Evolutionary conservation across 2,113 vertebrate genomes (phyloP).

Genomic region (Crotophaga sulcirostris): DNA sequence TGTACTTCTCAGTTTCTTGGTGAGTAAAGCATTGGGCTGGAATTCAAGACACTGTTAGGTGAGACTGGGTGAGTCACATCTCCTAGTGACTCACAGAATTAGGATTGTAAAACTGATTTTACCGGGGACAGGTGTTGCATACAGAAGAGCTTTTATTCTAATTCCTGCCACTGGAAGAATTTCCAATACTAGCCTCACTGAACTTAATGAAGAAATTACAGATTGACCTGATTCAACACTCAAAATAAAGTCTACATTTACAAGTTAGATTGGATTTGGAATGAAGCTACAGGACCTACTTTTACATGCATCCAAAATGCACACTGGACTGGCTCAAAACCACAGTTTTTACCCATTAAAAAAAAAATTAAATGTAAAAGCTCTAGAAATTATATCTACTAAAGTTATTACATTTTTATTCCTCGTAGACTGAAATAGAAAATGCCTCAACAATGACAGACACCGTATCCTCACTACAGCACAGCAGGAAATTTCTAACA

Average conservation of each 20-base stretch:
- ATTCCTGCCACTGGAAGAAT: not conserved
- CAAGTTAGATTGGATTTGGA: not conserved
- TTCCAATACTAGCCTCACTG: not conserved
- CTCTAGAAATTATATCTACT: not conserved
- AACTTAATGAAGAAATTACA: not conserved
- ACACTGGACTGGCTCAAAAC: not conserved
- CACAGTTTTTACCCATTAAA: rapidly evolving
- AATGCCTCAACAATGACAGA: not conserved
- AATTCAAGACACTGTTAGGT: not conserved
- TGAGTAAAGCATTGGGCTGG: not conserved
- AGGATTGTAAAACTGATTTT: not conserved
- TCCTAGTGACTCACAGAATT: slow-evolving; percentile 38
- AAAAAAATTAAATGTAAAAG: not conserved
- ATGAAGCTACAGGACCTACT: not conserved
- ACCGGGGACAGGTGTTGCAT: not conserved
- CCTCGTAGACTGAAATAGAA: not conserved
- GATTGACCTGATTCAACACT: not conserved
- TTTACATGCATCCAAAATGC: not conserved
- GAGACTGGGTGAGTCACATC: not conserved
- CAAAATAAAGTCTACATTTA: not conserved
- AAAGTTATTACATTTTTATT: not conserved
- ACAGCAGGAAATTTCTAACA: not conserved
- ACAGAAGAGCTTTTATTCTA: not conserved
- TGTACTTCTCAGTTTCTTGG: slow-evolving; percentile 27
- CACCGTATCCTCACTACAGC: not conserved